These are phyloP conservation scores for Bimastos eiseni DNA, from an alignment of 2,888 invertebrate genomes.

Conservation along the genomic window DNA sequence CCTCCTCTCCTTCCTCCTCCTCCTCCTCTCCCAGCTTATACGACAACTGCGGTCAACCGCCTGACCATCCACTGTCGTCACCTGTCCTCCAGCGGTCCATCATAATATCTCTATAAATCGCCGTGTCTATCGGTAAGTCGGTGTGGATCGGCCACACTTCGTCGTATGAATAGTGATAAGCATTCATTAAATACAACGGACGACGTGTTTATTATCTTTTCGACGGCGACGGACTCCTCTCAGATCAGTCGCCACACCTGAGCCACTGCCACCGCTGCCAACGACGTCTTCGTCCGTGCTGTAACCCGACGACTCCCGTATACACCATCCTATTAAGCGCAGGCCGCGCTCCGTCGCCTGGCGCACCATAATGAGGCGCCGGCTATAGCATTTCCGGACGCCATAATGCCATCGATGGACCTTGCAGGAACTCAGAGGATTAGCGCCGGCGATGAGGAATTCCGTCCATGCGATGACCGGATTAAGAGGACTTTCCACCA, in stretches of 20 bases:
- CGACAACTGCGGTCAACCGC: background rate
- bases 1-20: too few relatives aligned
- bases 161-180: slow-evolving; percentile 13
- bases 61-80: background rate
- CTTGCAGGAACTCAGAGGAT: slow-evolving; percentile 17
- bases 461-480: background rate
- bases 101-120: background rate
- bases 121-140: background rate
- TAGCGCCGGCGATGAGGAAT: slow-evolving; percentile 14
- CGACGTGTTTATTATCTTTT: background rate
- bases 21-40: background rate
- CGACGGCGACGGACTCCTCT: background rate
- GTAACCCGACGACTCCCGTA: background rate
- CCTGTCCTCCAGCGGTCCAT: background rate
- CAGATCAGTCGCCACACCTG: background rate
- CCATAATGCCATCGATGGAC: background rate
- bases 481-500: background rate
- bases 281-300: background rate
- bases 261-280: background rate
- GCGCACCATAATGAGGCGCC: background rate
- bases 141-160: background rate
- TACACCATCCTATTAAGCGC: background rate
- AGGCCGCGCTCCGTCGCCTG: background rate
- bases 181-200: background rate
- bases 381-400: slow-evolving; percentile 8